These are phyloP conservation scores for Threskiornis aethiopicus DNA, from an alignment of 2,797 vertebrate species.

Conservation along the genomic window DNA sequence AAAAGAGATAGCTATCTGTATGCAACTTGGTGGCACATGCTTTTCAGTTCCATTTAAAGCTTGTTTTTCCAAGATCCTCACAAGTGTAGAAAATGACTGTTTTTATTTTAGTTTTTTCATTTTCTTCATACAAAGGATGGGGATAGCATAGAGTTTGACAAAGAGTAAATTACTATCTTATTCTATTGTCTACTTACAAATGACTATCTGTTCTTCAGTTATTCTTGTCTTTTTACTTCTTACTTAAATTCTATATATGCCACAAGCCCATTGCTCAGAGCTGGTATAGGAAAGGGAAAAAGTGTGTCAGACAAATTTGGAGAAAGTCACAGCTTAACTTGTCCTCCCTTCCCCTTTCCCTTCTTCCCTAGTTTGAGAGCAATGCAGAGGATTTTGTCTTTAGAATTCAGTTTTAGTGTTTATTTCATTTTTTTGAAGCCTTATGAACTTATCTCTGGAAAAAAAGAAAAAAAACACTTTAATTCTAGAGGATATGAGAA, in stretches of 20 bases:
- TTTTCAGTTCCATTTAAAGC: not conserved
- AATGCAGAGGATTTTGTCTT: not conserved
- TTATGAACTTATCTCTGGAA: not conserved
- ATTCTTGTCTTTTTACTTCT: not conserved
- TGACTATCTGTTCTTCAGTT: not conserved
- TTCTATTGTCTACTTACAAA: not conserved
- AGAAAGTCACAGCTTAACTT: not conserved
- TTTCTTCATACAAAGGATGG: not conserved
- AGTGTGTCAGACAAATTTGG: not conserved
- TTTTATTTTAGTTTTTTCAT: not conserved
- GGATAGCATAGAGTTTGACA: not conserved
- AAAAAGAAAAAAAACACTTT: not conserved
- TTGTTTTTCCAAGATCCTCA: not conserved
- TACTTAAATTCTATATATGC: not conserved
- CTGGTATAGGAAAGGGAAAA: not conserved
- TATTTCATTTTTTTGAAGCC: not conserved
- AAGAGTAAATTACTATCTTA: not conserved
- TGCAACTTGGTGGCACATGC: not conserved
- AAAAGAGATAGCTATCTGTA: constrained; percentile 38
- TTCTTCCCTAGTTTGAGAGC: not conserved
- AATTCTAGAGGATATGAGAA: not conserved
- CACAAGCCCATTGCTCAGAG: not conserved
- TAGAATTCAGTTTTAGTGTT: not conserved
- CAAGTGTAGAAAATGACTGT: not conserved
- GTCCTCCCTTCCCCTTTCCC: not conserved